Percentiles rank a stretch among this genome's conserved stretches.
Conservation (phyloP, 2,113 vertebrate species). For the Peucedramus taeniatus region DNA sequence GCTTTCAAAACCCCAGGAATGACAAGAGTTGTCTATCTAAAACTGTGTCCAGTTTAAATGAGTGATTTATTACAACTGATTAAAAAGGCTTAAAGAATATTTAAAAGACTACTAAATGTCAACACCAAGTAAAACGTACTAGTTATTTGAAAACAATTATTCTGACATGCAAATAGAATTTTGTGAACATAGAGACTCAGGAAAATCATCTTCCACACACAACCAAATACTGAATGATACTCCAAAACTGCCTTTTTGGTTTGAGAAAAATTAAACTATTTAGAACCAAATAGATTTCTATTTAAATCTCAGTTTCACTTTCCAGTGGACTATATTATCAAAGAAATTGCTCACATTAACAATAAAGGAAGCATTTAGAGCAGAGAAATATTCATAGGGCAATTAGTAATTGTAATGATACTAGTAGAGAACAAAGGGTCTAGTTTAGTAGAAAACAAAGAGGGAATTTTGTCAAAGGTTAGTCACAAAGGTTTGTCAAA, state of each 20-base stretch:
- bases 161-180: conserved; percentile 2
- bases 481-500: not conserved
- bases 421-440: not conserved
- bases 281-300: conserved; percentile 33
- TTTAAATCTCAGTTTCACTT: conserved; percentile 44
- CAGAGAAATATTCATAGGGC: not conserved
- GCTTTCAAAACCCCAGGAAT: not conserved
- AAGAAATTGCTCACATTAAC: conserved; percentile 5
- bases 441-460: not conserved
- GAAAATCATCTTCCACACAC: not conserved
- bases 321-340: not conserved
- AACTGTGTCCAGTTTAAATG: not conserved
- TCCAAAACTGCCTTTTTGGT: not conserved
- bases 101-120: conserved; percentile 4
- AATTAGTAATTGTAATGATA: not conserved
- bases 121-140: not conserved
- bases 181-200: not conserved
- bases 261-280: conserved; percentile 37
- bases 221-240: not conserved
- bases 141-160: conserved; percentile 29
- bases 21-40: not conserved
- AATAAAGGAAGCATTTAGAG: conserved; percentile 15
- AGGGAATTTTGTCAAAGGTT: not conserved
- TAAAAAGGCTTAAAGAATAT: not conserved
- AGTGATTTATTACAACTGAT: conserved; percentile 6